Evolutionary conservation across 2,113 vertebrate genomes (phyloP).

Genomic region (Coreoperca whiteheadi): DNA sequence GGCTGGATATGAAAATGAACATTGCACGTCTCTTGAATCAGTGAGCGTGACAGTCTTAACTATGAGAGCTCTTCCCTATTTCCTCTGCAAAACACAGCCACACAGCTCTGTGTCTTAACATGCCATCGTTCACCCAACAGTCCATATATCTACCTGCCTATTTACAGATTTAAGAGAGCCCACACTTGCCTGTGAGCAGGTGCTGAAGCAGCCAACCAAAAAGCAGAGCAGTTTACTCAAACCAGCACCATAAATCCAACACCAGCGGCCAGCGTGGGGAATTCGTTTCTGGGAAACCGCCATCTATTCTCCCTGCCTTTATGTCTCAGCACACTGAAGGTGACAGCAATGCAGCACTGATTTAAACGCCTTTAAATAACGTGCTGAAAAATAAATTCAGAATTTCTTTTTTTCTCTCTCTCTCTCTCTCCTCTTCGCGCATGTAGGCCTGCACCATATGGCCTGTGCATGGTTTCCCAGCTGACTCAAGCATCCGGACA

Average conservation of each 20-base stretch:
- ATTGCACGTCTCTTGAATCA: not conserved
- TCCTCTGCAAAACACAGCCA: constrained; percentile 12
- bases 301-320: constrained; percentile 4
- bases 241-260: constrained; percentile 31
- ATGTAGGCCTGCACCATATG: constrained; percentile 54
- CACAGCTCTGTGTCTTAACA: not conserved
- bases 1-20: not conserved
- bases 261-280: constrained; percentile 36
- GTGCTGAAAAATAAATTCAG: constrained; percentile 12
- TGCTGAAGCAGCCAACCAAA: not conserved
- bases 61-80: not conserved
- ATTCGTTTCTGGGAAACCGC: constrained; percentile 23
- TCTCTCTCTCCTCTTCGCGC: too few species aligned
- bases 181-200: not conserved
- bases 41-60: constrained; percentile 13
- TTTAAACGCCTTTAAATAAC: constrained; percentile 37
- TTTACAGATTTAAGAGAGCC: not conserved
- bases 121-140: not conserved
- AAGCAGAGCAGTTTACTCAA: constrained; percentile 27
- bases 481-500: constrained; percentile 43
- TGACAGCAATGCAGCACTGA: constrained; percentile 39
- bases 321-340: constrained; percentile 24
- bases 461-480: constrained; percentile 46
- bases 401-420: constrained; percentile 18
- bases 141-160: not conserved